Conservation (phyloP, 2,113 vertebrate genomes). For the Leptocoma aspasia region DNA sequence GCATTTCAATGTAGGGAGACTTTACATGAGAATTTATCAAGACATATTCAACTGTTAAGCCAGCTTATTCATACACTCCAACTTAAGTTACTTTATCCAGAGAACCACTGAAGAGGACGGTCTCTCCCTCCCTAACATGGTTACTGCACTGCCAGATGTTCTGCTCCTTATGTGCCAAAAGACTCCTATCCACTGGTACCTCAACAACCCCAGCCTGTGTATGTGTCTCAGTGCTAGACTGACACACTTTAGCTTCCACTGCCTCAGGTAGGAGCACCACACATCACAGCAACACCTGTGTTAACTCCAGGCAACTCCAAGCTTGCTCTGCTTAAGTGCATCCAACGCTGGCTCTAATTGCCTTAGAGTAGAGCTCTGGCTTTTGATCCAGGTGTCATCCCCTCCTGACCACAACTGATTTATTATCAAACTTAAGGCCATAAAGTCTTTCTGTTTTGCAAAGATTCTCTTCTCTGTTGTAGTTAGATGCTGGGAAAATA, state of each 20-base stretch:
- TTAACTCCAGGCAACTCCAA: neutral
- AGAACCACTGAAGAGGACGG: neutral
- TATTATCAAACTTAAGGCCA: conserved; percentile 60
- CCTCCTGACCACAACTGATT: conserved; percentile 9
- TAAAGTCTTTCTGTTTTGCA: conserved; percentile 54
- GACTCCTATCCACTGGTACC: neutral
- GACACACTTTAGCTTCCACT: neutral
- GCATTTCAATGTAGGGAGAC: neutral
- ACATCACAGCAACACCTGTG: neutral
- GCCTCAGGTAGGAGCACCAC: neutral
- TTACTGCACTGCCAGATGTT: neutral
- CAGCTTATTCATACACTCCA: conserved; percentile 61
- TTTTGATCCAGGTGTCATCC: conserved; percentile 37
- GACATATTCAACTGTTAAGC: conserved; percentile 8
- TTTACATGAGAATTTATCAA: conserved; percentile 25
- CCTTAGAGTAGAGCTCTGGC: conserved; percentile 26
- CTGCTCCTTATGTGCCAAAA: neutral
- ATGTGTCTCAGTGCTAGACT: neutral
- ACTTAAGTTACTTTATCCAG: neutral
- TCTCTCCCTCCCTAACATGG: neutral
- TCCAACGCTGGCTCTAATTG: neutral
- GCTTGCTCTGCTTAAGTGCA: neutral
- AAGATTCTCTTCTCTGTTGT: conserved; percentile 38
- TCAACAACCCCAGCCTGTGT: neutral
- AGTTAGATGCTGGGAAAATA: conserved; percentile 56